These are phyloP conservation scores for Apodemia zela DNA, from an alignment of 2,888 invertebrate species.

Conservation along the genomic window DNA sequence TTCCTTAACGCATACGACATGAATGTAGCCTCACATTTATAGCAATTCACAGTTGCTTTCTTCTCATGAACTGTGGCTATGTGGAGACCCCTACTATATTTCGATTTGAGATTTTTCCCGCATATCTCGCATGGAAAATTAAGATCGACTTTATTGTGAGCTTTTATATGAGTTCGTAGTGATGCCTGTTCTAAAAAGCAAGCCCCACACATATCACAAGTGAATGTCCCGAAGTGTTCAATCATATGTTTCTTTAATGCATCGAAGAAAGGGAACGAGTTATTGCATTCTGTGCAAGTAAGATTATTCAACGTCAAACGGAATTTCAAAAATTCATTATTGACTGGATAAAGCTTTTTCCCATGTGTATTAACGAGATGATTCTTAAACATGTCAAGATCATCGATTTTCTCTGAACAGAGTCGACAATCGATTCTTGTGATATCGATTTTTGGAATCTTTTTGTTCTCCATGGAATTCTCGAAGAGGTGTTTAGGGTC, in stretches of 20 bases:
- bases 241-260: constrained; percentile 63
- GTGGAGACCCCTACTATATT: constrained; percentile 60
- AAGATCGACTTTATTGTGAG: constrained; percentile 65
- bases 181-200: constrained; percentile 70
- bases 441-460: constrained; percentile 66
- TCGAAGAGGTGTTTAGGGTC: constrained; percentile 53
- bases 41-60: constrained; percentile 62
- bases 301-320: constrained; percentile 53
- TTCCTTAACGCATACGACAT: constrained; percentile 59
- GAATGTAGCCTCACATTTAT: constrained; percentile 63
- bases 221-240: constrained; percentile 61
- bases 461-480: constrained; percentile 55
- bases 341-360: constrained; percentile 43
- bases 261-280: constrained; percentile 59
- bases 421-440: constrained; percentile 64
- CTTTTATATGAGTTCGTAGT: constrained; percentile 61
- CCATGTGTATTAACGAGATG: constrained; percentile 51
- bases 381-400: constrained; percentile 47
- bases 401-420: constrained; percentile 56
- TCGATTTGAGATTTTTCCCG: constrained; percentile 64
- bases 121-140: constrained; percentile 73
- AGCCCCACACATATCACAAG: constrained; percentile 66
- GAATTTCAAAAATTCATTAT: constrained; percentile 62
- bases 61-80: constrained; percentile 65
- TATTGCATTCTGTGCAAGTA: constrained; percentile 58